Evolutionary conservation across 2,113 vertebrate genomes (phyloP).

Genomic region (Heterocephalus glaber): DNA sequence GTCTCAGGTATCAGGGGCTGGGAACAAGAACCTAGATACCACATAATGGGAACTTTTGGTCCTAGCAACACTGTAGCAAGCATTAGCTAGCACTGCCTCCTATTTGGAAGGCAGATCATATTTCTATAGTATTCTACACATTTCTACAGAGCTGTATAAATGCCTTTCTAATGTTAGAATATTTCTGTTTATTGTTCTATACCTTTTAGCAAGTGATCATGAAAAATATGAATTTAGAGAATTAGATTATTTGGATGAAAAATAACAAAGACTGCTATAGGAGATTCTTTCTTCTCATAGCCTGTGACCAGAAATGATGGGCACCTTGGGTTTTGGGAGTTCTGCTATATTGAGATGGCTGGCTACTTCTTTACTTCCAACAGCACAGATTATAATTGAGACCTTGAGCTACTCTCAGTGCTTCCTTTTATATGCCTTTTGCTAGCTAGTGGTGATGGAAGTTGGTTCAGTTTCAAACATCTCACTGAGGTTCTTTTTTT

Average conservation of each 20-base stretch:
- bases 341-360: background rate
- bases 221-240: background rate
- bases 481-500: background rate
- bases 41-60: background rate
- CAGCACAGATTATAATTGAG: background rate
- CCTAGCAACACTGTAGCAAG: background rate
- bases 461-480: background rate
- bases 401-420: background rate
- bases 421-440: slow-evolving; percentile 14
- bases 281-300: background rate
- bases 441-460: background rate
- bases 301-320: background rate
- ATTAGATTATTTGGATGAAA: background rate
- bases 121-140: background rate
- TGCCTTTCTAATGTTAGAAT: background rate
- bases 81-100: background rate
- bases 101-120: background rate
- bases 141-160: background rate
- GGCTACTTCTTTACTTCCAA: background rate
- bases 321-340: background rate
- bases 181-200: background rate
- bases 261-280: background rate
- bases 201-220: background rate
- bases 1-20: background rate
- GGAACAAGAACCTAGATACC: background rate